Evolutionary conservation across 2,888 invertebrate species (phyloP), one percentile per base, ranked within the genome.

Genomic region (Abrostola triplasia): DNA sequence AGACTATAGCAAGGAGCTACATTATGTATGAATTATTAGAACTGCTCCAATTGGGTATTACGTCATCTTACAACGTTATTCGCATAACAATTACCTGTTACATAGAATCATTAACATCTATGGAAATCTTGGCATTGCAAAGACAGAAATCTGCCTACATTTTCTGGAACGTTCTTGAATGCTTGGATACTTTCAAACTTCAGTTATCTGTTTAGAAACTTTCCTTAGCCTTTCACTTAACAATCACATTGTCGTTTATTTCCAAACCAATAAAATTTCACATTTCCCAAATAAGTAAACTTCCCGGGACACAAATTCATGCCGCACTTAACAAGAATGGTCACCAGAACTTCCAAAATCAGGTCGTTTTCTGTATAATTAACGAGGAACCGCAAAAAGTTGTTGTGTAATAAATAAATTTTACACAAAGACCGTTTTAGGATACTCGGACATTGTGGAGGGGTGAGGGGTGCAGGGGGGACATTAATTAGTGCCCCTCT

Each of bases 401-500:
- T 40, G 35, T 40, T 53, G 41, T 53, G 41, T 41, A 53, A 53
- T 40, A 40, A 41, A 53, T 41, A 47, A 47, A 13, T 47, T 47
- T 13, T 9, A 24, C 52, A 41, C 40, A 41, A 41, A 41, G 41
- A n/a, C 35, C 40, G 41, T 35, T 53, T 41, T 11, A 35, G 52
- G 35, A 41, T 53, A 13, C 24, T 53, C 41, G 52, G 52, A 53
- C 41, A 35, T 35, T 53, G 40, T 53, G 13, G 12, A 37, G 41
- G 47, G 13, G 44, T 7, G 12, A 36, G 13, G 10, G 13, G 13
- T 9, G 13, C 12, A 47, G 24, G 12, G 37, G 47, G 36, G 36
- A 13, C 55, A 55, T 55, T 55, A 55, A 47, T 47, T 47, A 55
- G 44, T 35, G 12, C 13, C 9, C 55, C 36, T 13, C 36, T 44